phyloP scores from a whole-genome alignment of 2,888 invertebrate species.

The Tachina lurida region DNA sequence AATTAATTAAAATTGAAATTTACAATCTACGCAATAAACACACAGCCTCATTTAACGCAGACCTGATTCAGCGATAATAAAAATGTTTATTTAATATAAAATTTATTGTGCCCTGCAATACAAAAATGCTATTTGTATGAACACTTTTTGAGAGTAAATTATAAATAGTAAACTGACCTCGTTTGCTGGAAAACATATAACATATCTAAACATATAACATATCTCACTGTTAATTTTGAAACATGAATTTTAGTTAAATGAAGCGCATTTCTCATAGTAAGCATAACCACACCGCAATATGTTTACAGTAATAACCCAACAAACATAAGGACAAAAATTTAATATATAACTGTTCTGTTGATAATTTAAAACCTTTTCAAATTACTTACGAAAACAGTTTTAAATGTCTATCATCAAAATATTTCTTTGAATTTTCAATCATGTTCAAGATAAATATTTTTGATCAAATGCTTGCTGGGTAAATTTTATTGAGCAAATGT shows the following conservation, averaged over 20 bases:
- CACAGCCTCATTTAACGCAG: conserved; percentile 2
- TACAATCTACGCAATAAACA: not conserved
- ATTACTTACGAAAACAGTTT: too few relatives aligned
- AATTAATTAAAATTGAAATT: conserved; percentile 58
- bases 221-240: not conserved
- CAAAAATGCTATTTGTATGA: not conserved
- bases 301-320: conserved; percentile 15
- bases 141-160: not conserved
- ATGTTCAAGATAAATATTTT: not conserved
- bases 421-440: not conserved
- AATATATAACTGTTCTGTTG: too few relatives aligned
- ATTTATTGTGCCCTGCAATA: not conserved
- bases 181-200: not conserved
- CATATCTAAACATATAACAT: not conserved
- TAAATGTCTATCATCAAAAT: too few relatives aligned
- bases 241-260: conserved; percentile 14
- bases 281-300: conserved; percentile 59
- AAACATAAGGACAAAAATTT: not conserved
- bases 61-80: not conserved
- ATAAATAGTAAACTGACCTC: not conserved
- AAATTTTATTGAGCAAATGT: conserved; percentile 6
- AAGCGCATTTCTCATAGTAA: conserved; percentile 12
- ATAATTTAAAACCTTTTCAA: too few relatives aligned
- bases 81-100: not conserved
- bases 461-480: too few relatives aligned